Base-by-base conservation (phyloP, 2,113 vertebrate genomes). In the Ia io region DNA sequence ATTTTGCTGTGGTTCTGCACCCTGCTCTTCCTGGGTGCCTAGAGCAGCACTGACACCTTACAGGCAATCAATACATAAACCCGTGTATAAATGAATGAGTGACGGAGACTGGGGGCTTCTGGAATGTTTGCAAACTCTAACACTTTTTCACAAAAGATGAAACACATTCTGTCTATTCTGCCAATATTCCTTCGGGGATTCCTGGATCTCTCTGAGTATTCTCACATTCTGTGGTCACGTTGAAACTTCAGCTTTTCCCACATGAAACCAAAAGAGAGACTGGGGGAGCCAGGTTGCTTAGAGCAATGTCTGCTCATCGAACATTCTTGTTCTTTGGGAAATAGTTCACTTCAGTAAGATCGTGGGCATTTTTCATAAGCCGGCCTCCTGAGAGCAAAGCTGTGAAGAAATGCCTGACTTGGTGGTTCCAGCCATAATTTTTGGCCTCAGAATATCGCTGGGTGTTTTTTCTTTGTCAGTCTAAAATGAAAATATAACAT, bases 401-500 rank as follows among this genome's bases (percentile, higher is more conserved):
- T 97, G 93, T 97, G 98, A 97, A 83, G 88, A 98, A 98, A 98
- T 96, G 96, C 97, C 97, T 98, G 96, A 95, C 95, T 98, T 96
- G 87, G 97, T 98, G 96, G 94, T 97, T 97, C 94, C 93, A 96
- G 97, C 96, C 98, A 98, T 97, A 97, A 98, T 97, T 98, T 98
- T 98, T 98, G 96, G 97, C 96, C 98, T 98, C 94, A 53, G 98
- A 98, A 98, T 97, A 97, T 97, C 97, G 95, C 97, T 97, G 84
- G 91, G 88, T 98, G 97, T 97, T 98, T 98, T 85, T 98, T 93
- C 97, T 98, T 97, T 98, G 98, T 98, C 98, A 97, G 96, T 97
- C 30, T 95, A 95, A 98, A 98, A 98, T 98, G 97, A 98, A 98
- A 98, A 98, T 96, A 97, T 97, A 98, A 97, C 98, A 97, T 98